Evolutionary conservation across 2,888 invertebrate species (phyloP), one percentile per base, ranked within the genome.

Genomic region (Acanthosoma haemorrhoidale): DNA sequence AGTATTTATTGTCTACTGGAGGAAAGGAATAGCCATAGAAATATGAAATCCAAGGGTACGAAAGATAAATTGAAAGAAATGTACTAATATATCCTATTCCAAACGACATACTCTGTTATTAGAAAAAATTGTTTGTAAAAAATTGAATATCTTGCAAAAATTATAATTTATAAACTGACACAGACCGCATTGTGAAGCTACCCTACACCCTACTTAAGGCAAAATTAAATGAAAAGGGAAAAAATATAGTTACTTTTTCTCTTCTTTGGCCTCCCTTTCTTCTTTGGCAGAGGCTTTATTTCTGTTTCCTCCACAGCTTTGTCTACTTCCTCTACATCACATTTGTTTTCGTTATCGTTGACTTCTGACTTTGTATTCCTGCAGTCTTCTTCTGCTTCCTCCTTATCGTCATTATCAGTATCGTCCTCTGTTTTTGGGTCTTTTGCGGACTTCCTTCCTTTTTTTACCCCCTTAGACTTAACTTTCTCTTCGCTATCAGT

Each of bases 401-500:
- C 5, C 9, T 6, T 74, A 11, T 70, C 60, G 11, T 76, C 73
- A 0, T 68, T 69, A 70, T 43, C 73, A 57, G 72, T 75, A 71
- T 31, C 72, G 72, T 74, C 75, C 76, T 68, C 72, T 74, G n/a
- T 73, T 76, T 5, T 76, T 76, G 70, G 18, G 21, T 9, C 9
- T 57, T 57, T 57, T 57, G 13, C 4, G 3, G n/a, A n/a, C n/a
- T n/a, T n/a, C n/a, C n/a, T n/a, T n/a, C n/a, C 77, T 75, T 72
- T 77, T 75, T 70, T 74, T 75, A 39, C 76, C 76, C 66, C 75
- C 61, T 72, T 76, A n/a, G n/a, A n/a, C n/a, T n/a, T n/a, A n/a
- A n/a, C n/a, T n/a, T n/a, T n/a, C n/a, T 71, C 75, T 73, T 38
- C 71, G 70, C 34, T 73, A 72, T 63, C 25, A 70, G 71, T 75